Conservation (phyloP, 2,888 invertebrate genomes). For the Mechanitis messenoides region DNA sequence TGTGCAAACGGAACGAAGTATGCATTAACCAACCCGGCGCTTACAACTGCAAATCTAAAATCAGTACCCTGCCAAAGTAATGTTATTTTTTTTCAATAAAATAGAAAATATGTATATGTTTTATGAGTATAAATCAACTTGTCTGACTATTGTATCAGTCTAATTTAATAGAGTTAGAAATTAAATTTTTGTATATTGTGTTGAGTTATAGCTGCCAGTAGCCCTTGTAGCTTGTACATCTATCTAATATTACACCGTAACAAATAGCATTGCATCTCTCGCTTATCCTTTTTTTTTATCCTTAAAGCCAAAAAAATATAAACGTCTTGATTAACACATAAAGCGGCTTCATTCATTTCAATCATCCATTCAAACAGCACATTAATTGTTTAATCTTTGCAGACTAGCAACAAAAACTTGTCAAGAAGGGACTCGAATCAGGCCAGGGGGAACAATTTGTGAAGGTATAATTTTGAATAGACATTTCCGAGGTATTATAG, state of each 20-base stretch:
- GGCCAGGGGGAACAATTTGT: constrained; percentile 77
- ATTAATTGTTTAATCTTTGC: background rate
- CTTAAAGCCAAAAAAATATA: no score
- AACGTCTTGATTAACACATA: no score
- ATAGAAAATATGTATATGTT: background rate
- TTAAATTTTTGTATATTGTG: no score
- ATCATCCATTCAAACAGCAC: background rate
- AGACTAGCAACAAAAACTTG: constrained; percentile 60
- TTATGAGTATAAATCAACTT: background rate
- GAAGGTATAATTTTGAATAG: constrained; percentile 55
- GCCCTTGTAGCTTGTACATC: no score
- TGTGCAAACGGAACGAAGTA: constrained; percentile 85
- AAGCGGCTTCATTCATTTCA: no score
- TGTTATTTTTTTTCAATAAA: constrained; percentile 8
- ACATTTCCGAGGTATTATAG: no score
- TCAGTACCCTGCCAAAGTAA: constrained; percentile 68
- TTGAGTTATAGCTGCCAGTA: no score
- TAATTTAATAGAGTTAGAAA: no score
- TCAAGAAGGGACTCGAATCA: constrained; percentile 76
- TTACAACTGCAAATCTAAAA: constrained; percentile 83
- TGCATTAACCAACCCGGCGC: constrained; percentile 92
- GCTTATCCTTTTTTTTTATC: no score
- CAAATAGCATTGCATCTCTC: no score
- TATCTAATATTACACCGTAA: no score
- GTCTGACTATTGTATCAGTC: no score